Base-by-base conservation (phyloP, 2,113 vertebrate species). In the Noctilio leporinus region DNA sequence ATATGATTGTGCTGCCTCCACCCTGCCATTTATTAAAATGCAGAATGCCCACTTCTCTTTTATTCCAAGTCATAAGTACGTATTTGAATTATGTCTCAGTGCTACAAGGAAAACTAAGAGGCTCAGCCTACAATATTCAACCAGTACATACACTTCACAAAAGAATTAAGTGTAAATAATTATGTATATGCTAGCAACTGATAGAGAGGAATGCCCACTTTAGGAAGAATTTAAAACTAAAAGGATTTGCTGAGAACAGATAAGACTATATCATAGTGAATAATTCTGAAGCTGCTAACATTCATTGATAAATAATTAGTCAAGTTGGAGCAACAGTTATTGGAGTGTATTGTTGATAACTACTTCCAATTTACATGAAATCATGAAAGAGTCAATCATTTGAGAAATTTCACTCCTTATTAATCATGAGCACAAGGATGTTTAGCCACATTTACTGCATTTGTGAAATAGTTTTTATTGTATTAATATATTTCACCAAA, bases 321-420 rank as follows among this genome's bases (percentile, higher is more conserved):
- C 40, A 49, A 30, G 11, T 81, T 84, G 38, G 7, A 82, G 2
- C 38, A 89, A 62, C 38, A 78, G 28, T 83, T 81, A 75, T 30
- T 11, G 38, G n/a, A 59, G 11, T 53, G 4, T 3, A 40, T 49
- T 45, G n/a, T 89, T 85, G 45, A 26, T 53, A 62, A 81, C 55
- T 97, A 87, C 85, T 87, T 90, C 33, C 24, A 43, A 5, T 84
- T 94, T 89, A 38, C 16, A 49, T 83, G 14, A 72, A 94, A 33
- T 72, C 51, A 70, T n/a, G 38, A 17, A 70, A 76, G 65, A 51
- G n/a, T 78, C 59, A 75, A 17, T 89, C 35, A 51, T 87, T 20
- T 35, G 7, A 86, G 30, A 77, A 51, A 6, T 65, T 67, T 14
- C 0, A 55, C 40, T 82, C 10, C 70, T 76, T 80, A 49, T 22